Evolutionary conservation across 2,888 invertebrate species (phyloP).

Genomic region (Eledona agricola): DNA sequence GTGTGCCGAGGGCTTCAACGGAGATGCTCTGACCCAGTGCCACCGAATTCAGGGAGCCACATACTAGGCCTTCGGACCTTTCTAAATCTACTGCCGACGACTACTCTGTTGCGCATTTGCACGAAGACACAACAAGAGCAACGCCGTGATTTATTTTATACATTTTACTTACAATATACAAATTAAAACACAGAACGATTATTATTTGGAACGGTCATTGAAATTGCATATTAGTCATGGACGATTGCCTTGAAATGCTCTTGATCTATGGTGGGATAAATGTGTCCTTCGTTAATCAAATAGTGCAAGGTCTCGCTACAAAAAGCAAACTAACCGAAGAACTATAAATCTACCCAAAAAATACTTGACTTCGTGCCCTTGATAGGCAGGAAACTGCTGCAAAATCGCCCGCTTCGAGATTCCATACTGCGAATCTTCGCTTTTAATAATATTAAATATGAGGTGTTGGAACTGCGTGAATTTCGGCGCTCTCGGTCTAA

Average conservation of each 20-base stretch:
- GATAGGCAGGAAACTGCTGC: slow-evolving; percentile 52
- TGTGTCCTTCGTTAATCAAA: slow-evolving; percentile 78
- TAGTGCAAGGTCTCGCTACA: slow-evolving; percentile 71
- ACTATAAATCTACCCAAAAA: slow-evolving; percentile 38
- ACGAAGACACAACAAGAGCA: not conserved
- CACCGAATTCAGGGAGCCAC: slow-evolving; percentile 48
- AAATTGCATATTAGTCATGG: not conserved
- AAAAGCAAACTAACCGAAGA: slow-evolving; percentile 38
- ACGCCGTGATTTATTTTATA: slow-evolving; percentile 3
- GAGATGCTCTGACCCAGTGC: slow-evolving; percentile 68
- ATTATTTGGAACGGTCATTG: not conserved
- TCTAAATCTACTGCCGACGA: slow-evolving; percentile 15
- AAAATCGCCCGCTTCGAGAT: slow-evolving; percentile 48
- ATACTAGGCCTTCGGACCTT: slow-evolving; percentile 27
- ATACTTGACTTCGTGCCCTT: slow-evolving; percentile 56
- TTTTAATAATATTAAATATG: slow-evolving; percentile 53
- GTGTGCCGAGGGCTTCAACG: slow-evolving; percentile 74
- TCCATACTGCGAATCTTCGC: slow-evolving; percentile 48
- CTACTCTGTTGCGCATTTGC: not conserved
- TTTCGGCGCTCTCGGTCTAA: slow-evolving; percentile 20
- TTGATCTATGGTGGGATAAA: slow-evolving; percentile 81
- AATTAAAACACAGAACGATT: no score
- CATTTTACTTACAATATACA: no score
- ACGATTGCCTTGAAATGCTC: slow-evolving; percentile 71
- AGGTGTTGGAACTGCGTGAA: slow-evolving; percentile 54